phyloP scores from a whole-genome alignment of 2,113 vertebrate species.

The Lycocorax pyrrhopterus region DNA sequence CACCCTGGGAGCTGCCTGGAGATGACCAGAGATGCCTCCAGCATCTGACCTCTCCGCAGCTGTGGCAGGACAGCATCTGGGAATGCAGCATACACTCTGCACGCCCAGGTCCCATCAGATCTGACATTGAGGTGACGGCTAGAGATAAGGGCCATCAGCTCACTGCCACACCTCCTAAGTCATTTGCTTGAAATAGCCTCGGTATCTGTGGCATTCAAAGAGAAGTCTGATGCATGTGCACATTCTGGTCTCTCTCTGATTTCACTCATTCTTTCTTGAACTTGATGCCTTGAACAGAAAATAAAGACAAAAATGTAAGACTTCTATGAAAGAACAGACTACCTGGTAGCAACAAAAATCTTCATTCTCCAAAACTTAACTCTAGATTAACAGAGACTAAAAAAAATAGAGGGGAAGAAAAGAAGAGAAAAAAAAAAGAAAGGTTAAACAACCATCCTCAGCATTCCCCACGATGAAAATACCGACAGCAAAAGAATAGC shows the following conservation, averaged over 20 bases:
- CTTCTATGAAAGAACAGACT: neutral
- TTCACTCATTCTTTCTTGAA: neutral
- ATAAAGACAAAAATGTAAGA: neutral
- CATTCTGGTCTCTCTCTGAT: neutral
- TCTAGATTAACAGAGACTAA: neutral
- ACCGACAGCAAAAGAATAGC: neutral
- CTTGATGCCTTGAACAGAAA: neutral
- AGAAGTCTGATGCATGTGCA: neutral
- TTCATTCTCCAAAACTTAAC: neutral
- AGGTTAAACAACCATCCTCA: neutral
- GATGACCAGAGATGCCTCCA: slow-evolving; percentile 45
- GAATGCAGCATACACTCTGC: neutral
- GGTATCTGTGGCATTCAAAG: neutral
- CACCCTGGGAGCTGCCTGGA: slow-evolving; percentile 8
- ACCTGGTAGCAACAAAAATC: neutral
- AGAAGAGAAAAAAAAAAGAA: neutral
- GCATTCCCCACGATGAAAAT: neutral
- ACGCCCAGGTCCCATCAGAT: neutral
- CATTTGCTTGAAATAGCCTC: neutral
- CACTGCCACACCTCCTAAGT: neutral
- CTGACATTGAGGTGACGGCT: neutral
- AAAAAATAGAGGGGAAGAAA: neutral
- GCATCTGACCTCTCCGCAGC: neutral
- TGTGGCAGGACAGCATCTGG: slow-evolving; percentile 25
- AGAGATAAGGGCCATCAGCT: slow-evolving; percentile 1